Evolutionary conservation across 2,888 invertebrate genomes (phyloP), one percentile per base, ranked within the genome.

Genomic region (Caenorhabditis sp.): DNA sequence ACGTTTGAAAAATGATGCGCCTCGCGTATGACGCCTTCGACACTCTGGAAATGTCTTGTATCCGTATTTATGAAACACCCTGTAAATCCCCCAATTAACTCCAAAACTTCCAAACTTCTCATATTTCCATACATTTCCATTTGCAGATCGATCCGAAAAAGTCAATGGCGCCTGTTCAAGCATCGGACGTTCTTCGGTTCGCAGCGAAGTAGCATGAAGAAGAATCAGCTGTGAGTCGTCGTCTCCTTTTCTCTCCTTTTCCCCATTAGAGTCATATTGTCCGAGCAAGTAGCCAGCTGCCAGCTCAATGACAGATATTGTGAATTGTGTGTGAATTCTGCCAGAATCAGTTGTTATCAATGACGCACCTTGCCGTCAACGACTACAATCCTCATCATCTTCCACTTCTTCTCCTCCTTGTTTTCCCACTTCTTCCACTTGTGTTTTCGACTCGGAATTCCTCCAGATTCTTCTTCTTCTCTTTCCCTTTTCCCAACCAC

Each of bases 131-230:
- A 32, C 4, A 32, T 32, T 32, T 32, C 32, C n/a, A 40, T 9
- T 40, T 47, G 24, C 82, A 85, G 86, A 65, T 86, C 86, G 15
- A 79, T 86, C 56, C 85, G 86, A 22, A 85, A 85, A 51, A 79
- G 77, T 55, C 83, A 86, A 72, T 86, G 85, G 83, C 78, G 85
- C 22, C 74, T 86, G 2, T 86, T 86, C 78, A 85, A 85, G 44
- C 85, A 86, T 67, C 83, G 82, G 8, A 85, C 85, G 9, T 85
- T 86, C 35, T 86, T 86, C 51, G 86, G 86, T 5, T 84, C 84
- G 35, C 79, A 79, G 62, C 51, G 72, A 22, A 83, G 65, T 51
- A 82, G 77, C 53, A 83, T 67, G 65, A 77, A 80, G 51, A 72
- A 80, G 32, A 85, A 80, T 51, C 82, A 85, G 64, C 69, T 85